phyloP scores from a whole-genome alignment of 2,113 vertebrate species.

The Zingel zingel region DNA sequence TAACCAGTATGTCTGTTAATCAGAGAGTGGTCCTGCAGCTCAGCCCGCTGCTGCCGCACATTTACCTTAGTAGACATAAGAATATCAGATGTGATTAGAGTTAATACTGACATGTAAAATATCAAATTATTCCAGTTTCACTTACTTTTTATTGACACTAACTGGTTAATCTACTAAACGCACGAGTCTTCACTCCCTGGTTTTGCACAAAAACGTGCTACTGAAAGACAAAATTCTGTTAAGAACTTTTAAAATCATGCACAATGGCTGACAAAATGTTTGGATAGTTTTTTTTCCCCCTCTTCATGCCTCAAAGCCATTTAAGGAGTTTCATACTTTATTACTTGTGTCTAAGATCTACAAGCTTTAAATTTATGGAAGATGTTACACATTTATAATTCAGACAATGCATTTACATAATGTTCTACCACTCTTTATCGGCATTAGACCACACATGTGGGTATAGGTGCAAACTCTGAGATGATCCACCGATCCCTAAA shows the following conservation, averaged over 20 bases:
- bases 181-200: background rate
- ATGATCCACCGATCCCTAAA: constrained; percentile 5
- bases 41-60: background rate
- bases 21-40: background rate
- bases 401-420: constrained; percentile 41
- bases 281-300: constrained; percentile 21
- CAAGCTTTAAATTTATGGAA: constrained; percentile 31
- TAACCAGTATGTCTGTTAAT: background rate
- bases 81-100: background rate
- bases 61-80: background rate
- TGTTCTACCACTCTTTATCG: background rate
- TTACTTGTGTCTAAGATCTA: constrained; percentile 20
- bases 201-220: constrained; percentile 47
- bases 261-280: constrained; percentile 66
- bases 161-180: background rate
- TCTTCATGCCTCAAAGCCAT: constrained; percentile 49
- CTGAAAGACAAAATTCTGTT: constrained; percentile 66
- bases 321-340: constrained; percentile 36
- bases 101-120: background rate
- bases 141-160: background rate
- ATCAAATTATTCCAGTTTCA: background rate
- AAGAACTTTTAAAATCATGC: constrained; percentile 64
- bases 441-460: constrained; percentile 7
- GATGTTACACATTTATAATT: constrained; percentile 55
- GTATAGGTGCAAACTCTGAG: background rate